phyloP scores from a whole-genome alignment of 2,113 vertebrate species.

The Talpa occidentalis region DNA sequence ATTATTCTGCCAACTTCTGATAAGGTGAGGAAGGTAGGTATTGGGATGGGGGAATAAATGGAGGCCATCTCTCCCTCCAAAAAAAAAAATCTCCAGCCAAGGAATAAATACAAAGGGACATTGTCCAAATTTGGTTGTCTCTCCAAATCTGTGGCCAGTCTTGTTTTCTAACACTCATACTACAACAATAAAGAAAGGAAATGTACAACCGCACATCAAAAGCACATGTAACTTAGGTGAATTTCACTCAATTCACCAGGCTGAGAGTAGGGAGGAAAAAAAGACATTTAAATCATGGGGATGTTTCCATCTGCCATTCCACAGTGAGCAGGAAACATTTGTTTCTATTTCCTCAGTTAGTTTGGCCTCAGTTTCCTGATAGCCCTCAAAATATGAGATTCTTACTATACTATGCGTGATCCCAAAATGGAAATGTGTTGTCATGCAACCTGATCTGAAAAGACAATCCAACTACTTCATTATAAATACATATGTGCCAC shows the following conservation, averaged over 20 bases:
- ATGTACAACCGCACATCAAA: no score
- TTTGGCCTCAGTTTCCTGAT: neutral
- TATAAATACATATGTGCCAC: neutral
- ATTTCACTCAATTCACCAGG: neutral
- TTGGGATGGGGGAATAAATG: neutral
- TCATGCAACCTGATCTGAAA: neutral
- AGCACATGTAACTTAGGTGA: neutral
- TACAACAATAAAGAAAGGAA: neutral
- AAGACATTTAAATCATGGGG: neutral
- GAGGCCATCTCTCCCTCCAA: neutral
- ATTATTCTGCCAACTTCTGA: neutral
- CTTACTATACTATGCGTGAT: neutral
- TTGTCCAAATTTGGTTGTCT: neutral
- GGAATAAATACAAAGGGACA: constrained; percentile 29
- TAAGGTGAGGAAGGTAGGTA: neutral
- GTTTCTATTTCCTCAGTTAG: neutral
- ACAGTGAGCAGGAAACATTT: neutral
- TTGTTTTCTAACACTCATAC: neutral
- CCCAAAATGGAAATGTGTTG: constrained; percentile 8
- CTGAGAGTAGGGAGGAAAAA: neutral
- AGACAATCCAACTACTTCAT: neutral
- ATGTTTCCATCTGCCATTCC: neutral
- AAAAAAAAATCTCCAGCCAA: neutral
- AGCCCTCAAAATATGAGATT: neutral
- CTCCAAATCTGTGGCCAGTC: neutral